A percentile compares a stretch with the other conserved stretches of the same genome.
phyloP scores from a whole-genome alignment of 1,140 invertebrate species.

The Leguminivora glycinivorella region DNA sequence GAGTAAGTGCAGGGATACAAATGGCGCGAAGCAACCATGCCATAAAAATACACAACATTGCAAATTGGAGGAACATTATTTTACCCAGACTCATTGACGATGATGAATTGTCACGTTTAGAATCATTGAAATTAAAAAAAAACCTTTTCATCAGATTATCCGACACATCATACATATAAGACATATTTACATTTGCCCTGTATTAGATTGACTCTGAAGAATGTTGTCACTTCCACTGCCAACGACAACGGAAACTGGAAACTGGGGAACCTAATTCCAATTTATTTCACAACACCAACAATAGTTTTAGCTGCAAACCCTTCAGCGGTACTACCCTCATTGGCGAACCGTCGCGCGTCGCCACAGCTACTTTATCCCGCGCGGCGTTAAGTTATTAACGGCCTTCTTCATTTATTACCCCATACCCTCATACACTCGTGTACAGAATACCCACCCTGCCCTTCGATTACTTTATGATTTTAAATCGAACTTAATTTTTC shows the following conservation, averaged over 20 bases:
- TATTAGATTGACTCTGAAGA: neutral
- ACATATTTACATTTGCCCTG: neutral
- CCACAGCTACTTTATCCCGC: constrained; percentile 23
- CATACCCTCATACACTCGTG: constrained; percentile 27
- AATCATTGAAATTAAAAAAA: too few relatives aligned
- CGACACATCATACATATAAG: too few relatives aligned
- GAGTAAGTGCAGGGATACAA: too few relatives aligned
- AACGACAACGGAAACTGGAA: neutral
- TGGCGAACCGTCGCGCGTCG: constrained; percentile 24
- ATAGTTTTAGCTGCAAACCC: constrained; percentile 3
- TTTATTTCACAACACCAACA: neutral
- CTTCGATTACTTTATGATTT: constrained; percentile 26
- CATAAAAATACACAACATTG: too few relatives aligned
- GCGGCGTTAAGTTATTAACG: constrained; percentile 36
- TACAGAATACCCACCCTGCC: constrained; percentile 20
- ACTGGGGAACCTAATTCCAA: too few relatives aligned
- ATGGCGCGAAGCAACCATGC: too few relatives aligned
- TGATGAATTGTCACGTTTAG: too few relatives aligned
- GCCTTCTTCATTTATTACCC: constrained; percentile 36
- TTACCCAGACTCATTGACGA: too few relatives aligned
- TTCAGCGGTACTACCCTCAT: constrained; percentile 13
- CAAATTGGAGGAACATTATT: too few relatives aligned
- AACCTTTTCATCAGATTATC: too few relatives aligned
- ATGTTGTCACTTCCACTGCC: neutral
- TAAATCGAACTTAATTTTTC: constrained; percentile 26